phyloP scores from a whole-genome alignment of 2,797 vertebrate species.

The Spondyliosoma cantharus region DNA sequence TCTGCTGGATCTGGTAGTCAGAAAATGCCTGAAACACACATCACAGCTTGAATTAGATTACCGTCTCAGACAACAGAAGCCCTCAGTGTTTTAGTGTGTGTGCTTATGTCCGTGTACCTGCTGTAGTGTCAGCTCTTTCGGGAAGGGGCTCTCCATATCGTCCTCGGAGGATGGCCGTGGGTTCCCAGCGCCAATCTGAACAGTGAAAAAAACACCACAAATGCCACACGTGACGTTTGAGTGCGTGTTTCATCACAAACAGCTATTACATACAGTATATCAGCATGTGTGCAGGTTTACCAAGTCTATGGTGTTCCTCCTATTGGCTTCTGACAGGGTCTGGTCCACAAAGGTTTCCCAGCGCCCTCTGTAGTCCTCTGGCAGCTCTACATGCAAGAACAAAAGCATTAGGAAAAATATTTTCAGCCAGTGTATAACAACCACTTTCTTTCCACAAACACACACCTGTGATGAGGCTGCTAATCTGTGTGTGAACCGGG shows the following conservation, averaged over 20 bases:
- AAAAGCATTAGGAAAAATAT: not conserved
- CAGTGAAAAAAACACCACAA: slow-evolving; percentile 10
- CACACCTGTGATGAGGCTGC: slow-evolving; percentile 77
- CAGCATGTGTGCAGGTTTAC: slow-evolving; percentile 73
- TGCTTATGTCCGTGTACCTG: slow-evolving; percentile 85
- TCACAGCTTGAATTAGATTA: slow-evolving; percentile 10
- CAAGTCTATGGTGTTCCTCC: slow-evolving; percentile 95
- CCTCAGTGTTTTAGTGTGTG: not conserved
- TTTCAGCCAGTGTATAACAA: not conserved
- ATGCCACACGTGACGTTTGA: not conserved
- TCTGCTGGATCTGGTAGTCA: slow-evolving; percentile 99
- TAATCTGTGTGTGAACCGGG: slow-evolving; percentile 84
- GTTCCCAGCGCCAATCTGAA: slow-evolving; percentile 93
- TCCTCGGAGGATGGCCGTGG: slow-evolving; percentile 96
- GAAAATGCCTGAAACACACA: slow-evolving; percentile 90
- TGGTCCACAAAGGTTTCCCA: slow-evolving; percentile 98
- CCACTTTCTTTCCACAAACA: slow-evolving; percentile 3
- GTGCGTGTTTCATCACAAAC: slow-evolving; percentile 6
- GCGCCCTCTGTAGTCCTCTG: slow-evolving; percentile 93
- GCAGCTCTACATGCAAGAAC: slow-evolving; percentile 85
- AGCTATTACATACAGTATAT: not conserved
- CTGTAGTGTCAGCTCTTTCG: slow-evolving; percentile 95
- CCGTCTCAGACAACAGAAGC: not conserved
- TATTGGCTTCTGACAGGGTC: slow-evolving; percentile 93
- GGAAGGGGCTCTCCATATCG: slow-evolving; percentile 94